Percentiles rank a stretch among this genome's conserved stretches.
These are phyloP conservation scores for Papilio elwesi DNA, from an alignment of 2,888 invertebrate species.

Conservation along the genomic window DNA sequence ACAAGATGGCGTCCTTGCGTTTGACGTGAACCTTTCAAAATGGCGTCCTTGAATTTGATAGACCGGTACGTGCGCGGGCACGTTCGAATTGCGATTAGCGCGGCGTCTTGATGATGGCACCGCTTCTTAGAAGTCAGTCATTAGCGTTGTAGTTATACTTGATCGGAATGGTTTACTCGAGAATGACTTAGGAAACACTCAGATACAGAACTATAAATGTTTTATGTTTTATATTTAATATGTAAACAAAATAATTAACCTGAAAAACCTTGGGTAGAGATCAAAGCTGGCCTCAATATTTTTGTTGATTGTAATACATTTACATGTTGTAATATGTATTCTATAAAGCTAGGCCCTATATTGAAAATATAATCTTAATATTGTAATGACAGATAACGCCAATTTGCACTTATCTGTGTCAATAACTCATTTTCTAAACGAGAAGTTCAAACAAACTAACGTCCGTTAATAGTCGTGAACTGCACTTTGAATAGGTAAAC, in stretches of 20 bases:
- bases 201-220: neutral
- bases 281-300: neutral
- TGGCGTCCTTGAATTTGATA: conserved; percentile 33
- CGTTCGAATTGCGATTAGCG: conserved; percentile 25
- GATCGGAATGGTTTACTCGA: conserved; percentile 19
- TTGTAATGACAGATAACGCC: neutral
- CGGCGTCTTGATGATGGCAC: conserved; percentile 21
- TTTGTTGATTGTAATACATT: neutral
- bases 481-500: conserved; percentile 45
- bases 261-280: neutral
- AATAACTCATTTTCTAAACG: conserved; percentile 1
- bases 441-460: conserved; percentile 22
- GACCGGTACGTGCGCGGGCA: conserved; percentile 1
- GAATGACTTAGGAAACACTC: conserved; percentile 10
- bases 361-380: neutral
- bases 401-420: neutral
- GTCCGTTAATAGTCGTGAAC: conserved; percentile 45
- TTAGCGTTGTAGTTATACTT: conserved; percentile 24
- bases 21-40: conserved; percentile 28
- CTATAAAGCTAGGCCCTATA: neutral
- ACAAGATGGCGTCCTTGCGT: conserved; percentile 29
- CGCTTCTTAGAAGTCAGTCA: conserved; percentile 21
- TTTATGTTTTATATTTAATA: neutral
- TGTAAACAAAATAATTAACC: neutral
- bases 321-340: no score